phyloP scores from a whole-genome alignment of 2,888 invertebrate species.

The Idaea dimidiata region DNA sequence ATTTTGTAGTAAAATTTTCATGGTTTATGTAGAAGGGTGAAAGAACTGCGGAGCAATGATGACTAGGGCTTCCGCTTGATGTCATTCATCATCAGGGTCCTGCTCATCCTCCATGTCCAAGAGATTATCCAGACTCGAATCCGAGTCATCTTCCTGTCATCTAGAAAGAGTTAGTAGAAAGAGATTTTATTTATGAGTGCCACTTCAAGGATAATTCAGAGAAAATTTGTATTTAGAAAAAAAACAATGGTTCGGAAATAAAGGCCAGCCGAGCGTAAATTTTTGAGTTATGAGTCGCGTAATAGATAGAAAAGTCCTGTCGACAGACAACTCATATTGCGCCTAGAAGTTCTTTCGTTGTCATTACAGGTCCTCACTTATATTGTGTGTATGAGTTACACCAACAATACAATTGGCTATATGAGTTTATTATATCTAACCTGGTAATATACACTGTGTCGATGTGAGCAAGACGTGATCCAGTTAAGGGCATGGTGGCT shows the following conservation, averaged over 20 bases:
- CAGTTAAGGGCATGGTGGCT: constrained; percentile 49
- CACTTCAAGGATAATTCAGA: too few relatives aligned
- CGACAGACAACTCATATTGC: too few relatives aligned
- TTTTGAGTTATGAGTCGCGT: too few relatives aligned
- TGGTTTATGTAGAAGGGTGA: constrained; percentile 9
- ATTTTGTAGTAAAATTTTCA: neutral
- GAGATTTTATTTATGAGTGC: neutral
- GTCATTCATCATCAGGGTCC: constrained; percentile 66
- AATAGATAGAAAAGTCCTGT: too few relatives aligned
- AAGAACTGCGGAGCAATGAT: constrained; percentile 47
- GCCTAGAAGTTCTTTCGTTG: neutral
- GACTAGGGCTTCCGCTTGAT: constrained; percentile 47
- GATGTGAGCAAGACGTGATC: constrained; percentile 69
- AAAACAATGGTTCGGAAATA: too few relatives aligned
- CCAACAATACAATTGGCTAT: neutral
- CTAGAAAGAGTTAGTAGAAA: constrained; percentile 37
- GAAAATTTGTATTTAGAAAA: too few relatives aligned
- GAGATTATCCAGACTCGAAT: constrained; percentile 76
- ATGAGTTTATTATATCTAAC: constrained; percentile 40
- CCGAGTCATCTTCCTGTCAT: constrained; percentile 79
- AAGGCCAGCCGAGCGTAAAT: too few relatives aligned
- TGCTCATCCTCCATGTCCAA: constrained; percentile 64
- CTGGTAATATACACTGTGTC: constrained; percentile 83
- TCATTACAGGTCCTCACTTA: neutral
- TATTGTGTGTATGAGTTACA: neutral